Evolutionary conservation across 2,888 invertebrate species (phyloP).

Genomic region (Aphrophora alni): DNA sequence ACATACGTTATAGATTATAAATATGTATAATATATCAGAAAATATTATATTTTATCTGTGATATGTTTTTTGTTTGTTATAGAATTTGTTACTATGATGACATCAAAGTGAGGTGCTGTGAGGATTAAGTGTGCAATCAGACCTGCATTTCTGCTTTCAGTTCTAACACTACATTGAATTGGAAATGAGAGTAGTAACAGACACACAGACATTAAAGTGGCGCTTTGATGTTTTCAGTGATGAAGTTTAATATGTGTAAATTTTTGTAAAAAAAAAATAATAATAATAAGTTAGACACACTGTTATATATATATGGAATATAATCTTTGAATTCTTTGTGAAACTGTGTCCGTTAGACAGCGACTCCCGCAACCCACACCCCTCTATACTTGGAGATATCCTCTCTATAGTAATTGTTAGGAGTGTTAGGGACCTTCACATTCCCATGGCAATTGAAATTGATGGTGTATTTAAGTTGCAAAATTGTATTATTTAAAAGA

Average conservation of each 20-base stretch:
- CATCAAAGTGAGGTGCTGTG: slow-evolving; percentile 84
- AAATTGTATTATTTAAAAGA: slow-evolving; percentile 47
- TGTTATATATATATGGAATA: slow-evolving; percentile 39
- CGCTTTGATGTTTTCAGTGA: slow-evolving; percentile 46
- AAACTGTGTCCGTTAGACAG: slow-evolving; percentile 36
- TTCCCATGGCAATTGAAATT: slow-evolving; percentile 39
- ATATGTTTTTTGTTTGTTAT: slow-evolving; percentile 64
- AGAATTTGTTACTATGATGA: slow-evolving; percentile 99
- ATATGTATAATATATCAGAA: too few relatives aligned
- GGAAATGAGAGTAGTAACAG: slow-evolving; percentile 50
- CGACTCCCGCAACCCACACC: slow-evolving; percentile 16
- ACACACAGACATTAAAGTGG: slow-evolving; percentile 39
- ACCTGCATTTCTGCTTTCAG: slow-evolving; percentile 55
- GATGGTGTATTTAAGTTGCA: slow-evolving; percentile 35
- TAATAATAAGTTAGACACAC: slow-evolving; percentile 20
- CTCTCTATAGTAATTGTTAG: slow-evolving; percentile 31
- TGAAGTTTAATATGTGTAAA: slow-evolving; percentile 44
- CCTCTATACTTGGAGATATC: slow-evolving; percentile 9
- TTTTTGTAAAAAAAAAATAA: slow-evolving; percentile 38
- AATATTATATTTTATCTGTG: too few relatives aligned
- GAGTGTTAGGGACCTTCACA: slow-evolving; percentile 39
- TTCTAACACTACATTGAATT: slow-evolving; percentile 51
- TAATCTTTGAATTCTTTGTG: slow-evolving; percentile 34
- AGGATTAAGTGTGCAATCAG: slow-evolving; percentile 44
- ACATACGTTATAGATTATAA: too few relatives aligned